phyloP scores from a whole-genome alignment of 2,113 vertebrate genomes.

The Eurypyga helias region DNA sequence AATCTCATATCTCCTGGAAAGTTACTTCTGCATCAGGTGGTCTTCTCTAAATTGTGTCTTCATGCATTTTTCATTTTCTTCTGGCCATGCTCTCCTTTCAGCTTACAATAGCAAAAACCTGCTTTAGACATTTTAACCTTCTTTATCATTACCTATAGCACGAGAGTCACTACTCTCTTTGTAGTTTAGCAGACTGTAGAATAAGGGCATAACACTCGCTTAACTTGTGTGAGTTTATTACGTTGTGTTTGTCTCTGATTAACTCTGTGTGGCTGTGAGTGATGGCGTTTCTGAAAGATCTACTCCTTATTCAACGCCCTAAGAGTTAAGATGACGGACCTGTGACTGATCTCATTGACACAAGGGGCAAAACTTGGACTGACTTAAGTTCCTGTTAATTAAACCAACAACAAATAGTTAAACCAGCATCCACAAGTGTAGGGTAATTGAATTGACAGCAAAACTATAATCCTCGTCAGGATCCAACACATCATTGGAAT shows the following conservation, averaged over 20 bases:
- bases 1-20: background rate
- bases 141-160: background rate
- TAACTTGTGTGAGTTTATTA: background rate
- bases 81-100: rapidly evolving
- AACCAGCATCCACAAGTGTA: background rate
- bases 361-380: background rate
- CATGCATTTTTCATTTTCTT: background rate
- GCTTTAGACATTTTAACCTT: background rate
- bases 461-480: slow-evolving; percentile 17
- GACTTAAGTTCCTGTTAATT: slow-evolving; percentile 7
- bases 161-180: background rate
- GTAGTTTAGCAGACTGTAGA: background rate
- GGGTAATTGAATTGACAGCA: slow-evolving; percentile 20
- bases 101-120: background rate
- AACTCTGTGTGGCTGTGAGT: background rate
- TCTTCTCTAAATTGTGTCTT: background rate
- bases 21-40: rapidly evolving
- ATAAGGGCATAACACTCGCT: background rate
- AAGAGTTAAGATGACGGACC: background rate
- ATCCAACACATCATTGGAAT: background rate
- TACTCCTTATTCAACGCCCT: background rate
- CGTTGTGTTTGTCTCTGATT: background rate
- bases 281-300: background rate
- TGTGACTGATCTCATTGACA: background rate
- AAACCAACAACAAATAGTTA: slow-evolving; percentile 43